phyloP scores from a whole-genome alignment of 2,113 vertebrate species.

The Catharus bicknelli region DNA sequence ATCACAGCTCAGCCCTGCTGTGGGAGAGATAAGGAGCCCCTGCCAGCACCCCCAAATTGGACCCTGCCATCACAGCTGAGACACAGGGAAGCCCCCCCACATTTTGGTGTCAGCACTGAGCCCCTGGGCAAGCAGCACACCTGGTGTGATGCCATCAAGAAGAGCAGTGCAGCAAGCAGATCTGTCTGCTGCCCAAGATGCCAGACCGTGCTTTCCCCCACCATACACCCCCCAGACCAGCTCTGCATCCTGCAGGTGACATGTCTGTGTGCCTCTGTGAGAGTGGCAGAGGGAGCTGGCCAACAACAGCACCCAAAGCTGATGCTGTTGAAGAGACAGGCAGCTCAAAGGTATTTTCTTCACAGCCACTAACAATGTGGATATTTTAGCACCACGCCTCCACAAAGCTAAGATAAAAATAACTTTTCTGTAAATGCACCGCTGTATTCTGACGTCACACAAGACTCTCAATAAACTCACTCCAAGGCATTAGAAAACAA shows the following conservation, averaged over 20 bases:
- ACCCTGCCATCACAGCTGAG: not conserved
- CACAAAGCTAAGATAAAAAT: constrained; percentile 47
- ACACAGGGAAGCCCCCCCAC: not conserved
- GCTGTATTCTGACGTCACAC: not conserved
- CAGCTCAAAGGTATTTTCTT: not conserved
- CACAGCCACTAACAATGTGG: not conserved
- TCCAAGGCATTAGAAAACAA: constrained; percentile 15
- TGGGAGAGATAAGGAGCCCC: not conserved
- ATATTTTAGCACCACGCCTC: constrained; percentile 2
- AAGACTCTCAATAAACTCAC: not conserved
- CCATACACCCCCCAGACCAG: not conserved
- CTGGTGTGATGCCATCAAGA: not conserved
- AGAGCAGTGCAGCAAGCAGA: not conserved
- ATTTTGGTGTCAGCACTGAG: not conserved
- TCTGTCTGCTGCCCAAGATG: not conserved
- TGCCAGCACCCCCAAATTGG: not conserved
- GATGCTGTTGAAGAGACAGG: not conserved
- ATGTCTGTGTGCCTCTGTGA: fast-evolving
- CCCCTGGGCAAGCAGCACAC: not conserved
- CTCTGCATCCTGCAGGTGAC: not conserved
- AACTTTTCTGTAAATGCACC: constrained; percentile 23
- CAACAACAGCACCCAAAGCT: not conserved
- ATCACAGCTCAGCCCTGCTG: not conserved
- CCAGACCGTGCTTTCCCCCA: not conserved
- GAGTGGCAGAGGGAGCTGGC: not conserved